These are phyloP conservation scores for Tenebrio molitor DNA, from an alignment of 1,140 invertebrate species.

Conservation along the genomic window DNA sequence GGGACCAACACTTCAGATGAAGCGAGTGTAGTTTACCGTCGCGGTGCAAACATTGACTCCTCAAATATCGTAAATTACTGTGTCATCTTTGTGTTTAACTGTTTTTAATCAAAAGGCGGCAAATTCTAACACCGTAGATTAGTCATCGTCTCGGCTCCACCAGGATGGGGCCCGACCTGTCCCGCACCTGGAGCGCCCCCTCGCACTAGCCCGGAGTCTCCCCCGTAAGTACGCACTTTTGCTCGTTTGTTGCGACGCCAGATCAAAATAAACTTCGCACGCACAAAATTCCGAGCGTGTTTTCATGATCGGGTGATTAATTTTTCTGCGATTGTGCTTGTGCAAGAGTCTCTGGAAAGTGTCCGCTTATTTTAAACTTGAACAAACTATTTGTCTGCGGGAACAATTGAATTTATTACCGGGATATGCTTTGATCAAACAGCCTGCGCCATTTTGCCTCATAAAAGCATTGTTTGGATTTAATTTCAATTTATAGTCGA, in stretches of 20 bases:
- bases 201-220: no score
- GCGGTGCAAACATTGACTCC: neutral
- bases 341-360: neutral
- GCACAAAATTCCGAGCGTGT: no score
- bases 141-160: neutral
- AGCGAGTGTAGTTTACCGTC: no score
- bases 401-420: neutral
- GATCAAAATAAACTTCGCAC: no score
- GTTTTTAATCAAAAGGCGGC: constrained; percentile 10
- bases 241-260: no score
- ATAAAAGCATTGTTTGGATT: constrained; percentile 6
- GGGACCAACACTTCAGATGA: no score
- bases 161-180: no score
- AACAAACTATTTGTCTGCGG: constrained; percentile 9
- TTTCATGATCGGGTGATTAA: no score
- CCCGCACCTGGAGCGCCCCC: no score
- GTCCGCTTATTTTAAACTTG: neutral
- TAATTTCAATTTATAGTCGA: neutral
- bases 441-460: neutral
- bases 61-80: constrained; percentile 1
- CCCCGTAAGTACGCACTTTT: no score
- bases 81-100: neutral
- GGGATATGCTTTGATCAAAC: neutral
- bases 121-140: constrained; percentile 5
- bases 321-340: no score